Base-by-base conservation (phyloP, 1,140 invertebrate genomes). In the Bombus pyrosoma region DNA sequence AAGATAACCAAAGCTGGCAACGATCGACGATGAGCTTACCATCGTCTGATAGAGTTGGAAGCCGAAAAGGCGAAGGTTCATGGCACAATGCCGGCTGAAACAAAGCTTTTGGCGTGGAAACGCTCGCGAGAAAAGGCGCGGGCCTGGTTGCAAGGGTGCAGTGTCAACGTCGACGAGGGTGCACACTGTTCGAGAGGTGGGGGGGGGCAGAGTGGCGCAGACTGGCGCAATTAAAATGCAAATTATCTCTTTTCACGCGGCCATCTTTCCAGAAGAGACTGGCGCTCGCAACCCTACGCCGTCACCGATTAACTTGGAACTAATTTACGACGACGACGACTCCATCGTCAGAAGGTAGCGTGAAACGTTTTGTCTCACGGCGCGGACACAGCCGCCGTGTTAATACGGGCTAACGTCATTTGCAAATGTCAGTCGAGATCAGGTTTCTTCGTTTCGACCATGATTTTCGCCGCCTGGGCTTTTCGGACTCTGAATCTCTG, bases 161-260 rank as follows among this genome's bases (percentile, higher is more conserved):
- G 18, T n/a, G 73, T 75, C 59, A 78, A 66, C 74, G 85, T 68
- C n/a, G 64, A 59, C 66, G 66, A 62, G 72, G 72, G 37, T 41
- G 75, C 25, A 41, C n/a, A 25, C 1, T 6, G 41, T 12, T 62
- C 32, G 75, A 15, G 6, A 37, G 22, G 18, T 8, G 0, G 32
- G 43, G 39, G 39, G 9, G 9, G 3, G 34, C n/a, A n/a, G 34
- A 5, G 15, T 9, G 53, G 32, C 37, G 77, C 69, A 88, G 88
- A 85, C 88, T 87, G 73, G 87, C 82, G 90, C 93, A 93, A 93
- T 93, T 93, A 93, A 93, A 93, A 93, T 93, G 93, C 90, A 93
- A 93, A 93, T 93, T 91, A 91, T 92, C 92, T 87, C 91, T 92
- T 93, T 92, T 91, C 91, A 90, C 88, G 83, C 66, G 73, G 77